These are phyloP conservation scores for Anthrax anthrax DNA, from an alignment of 2,888 invertebrate genomes.

Conservation along the genomic window DNA sequence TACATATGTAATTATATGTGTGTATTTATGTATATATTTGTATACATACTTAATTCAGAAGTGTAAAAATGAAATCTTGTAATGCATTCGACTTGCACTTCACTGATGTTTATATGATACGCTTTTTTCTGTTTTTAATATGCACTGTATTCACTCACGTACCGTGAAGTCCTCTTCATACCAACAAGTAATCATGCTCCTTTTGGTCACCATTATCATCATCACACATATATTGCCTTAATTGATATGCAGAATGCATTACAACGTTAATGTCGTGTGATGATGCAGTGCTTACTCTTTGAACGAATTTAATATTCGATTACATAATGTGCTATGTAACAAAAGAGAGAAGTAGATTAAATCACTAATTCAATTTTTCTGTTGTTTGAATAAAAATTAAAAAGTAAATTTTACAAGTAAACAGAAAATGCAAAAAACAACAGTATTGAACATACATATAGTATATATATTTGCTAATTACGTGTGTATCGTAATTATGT, in stretches of 20 bases:
- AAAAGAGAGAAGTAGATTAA: not conserved
- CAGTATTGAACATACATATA: too few species aligned
- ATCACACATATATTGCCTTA: not conserved
- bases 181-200: not conserved
- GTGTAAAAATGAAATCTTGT: slow-evolving; percentile 35
- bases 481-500: too few species aligned
- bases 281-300: slow-evolving; percentile 8
- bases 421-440: too few species aligned
- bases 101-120: too few species aligned
- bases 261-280: slow-evolving; percentile 7
- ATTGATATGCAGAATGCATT: slow-evolving; percentile 11
- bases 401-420: too few species aligned
- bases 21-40: too few species aligned
- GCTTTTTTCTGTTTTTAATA: too few species aligned
- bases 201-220: too few species aligned
- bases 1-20: too few species aligned
- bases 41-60: slow-evolving; percentile 20
- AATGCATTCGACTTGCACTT: too few species aligned
- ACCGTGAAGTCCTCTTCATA: not conserved
- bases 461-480: too few species aligned
- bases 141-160: not conserved
- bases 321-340: slow-evolving; percentile 4
- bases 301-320: slow-evolving; percentile 5
- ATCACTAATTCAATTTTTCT: not conserved
- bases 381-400: not conserved